Evolutionary conservation across 1,140 invertebrate species (phyloP), one percentile per base, ranked within the genome.

Genomic region (Anthonomus grandis): DNA sequence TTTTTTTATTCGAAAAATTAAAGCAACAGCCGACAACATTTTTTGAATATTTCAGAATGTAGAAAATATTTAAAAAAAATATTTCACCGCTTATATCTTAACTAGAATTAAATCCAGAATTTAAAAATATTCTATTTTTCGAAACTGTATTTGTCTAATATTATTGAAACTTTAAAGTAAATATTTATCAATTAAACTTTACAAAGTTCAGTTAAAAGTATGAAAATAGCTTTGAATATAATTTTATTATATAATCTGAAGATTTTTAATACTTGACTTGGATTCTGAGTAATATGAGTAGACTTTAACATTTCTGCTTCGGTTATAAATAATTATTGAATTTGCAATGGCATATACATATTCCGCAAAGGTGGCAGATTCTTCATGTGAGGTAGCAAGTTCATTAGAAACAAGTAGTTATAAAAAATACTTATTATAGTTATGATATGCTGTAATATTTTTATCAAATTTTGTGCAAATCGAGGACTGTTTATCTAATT

Each of bases 401-500:
- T 39, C 37, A 39, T 39, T 39, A 39, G 37, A 39, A 39, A 39
- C 37, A 39, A 12, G 17, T 39, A 39, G 37, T 39, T 15, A 39
- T 15, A 12, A 15, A 12, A 9, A 9, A 39, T 39, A n/a, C n/a
- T n/a, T n/a, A n/a, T n/a, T n/a, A n/a, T n/a, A n/a, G n/a, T n/a
- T n/a, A n/a, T n/a, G n/a, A n/a, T n/a, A n/a, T n/a, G n/a, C n/a
- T n/a, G n/a, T n/a, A n/a, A n/a, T n/a, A n/a, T n/a, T n/a, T n/a
- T n/a, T n/a, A n/a, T n/a, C n/a, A n/a, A n/a, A n/a, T n/a, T n/a
- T n/a, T n/a, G n/a, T n/a, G n/a, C n/a, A n/a, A n/a, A n/a, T n/a
- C n/a, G n/a, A n/a, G n/a, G n/a, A n/a, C n/a, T n/a, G n/a, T 39
- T 39, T 39, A 39, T 39, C 37, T 39, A 39, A 39, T 39, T 9